Percentiles rank a stretch among this genome's conserved stretches.
Conservation (phyloP, 2,888 invertebrate genomes). For the Punctoribates punctum region DNA sequence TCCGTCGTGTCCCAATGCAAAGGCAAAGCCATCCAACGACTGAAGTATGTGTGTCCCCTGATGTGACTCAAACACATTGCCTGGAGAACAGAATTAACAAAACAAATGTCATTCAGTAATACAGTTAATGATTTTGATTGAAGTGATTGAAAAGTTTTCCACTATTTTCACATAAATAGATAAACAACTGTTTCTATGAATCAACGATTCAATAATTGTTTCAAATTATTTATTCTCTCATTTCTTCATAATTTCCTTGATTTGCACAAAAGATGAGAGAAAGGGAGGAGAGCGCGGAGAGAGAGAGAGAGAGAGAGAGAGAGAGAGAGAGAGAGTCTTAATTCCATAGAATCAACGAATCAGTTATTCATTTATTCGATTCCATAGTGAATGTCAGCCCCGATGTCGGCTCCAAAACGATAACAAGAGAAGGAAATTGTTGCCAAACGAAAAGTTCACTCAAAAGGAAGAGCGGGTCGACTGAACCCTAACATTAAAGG, state of each 20-base stretch:
- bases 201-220: background rate
- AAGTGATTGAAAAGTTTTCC: background rate
- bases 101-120: background rate
- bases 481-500: background rate
- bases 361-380: background rate
- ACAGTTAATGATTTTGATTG: no score
- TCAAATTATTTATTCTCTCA: background rate
- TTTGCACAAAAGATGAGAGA: no score
- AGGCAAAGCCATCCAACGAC: constrained; percentile 96
- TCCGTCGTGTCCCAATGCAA: constrained; percentile 91
- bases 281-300: no score
- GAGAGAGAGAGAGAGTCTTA: background rate
- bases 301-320: constrained; percentile 11
- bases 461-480: constrained; percentile 6
- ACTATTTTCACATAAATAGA: no score
- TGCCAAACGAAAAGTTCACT: background rate
- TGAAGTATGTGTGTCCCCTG: constrained; percentile 96
- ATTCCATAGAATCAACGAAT: background rate
- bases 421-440: constrained; percentile 18
- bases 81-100: background rate
- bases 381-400: background rate
- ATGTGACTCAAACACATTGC: constrained; percentile 90
- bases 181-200: background rate
- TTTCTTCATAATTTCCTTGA: no score
- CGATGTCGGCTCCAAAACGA: background rate